Evolutionary conservation across 1,140 invertebrate genomes (phyloP).

Genomic region (Pogonus chalceus): DNA sequence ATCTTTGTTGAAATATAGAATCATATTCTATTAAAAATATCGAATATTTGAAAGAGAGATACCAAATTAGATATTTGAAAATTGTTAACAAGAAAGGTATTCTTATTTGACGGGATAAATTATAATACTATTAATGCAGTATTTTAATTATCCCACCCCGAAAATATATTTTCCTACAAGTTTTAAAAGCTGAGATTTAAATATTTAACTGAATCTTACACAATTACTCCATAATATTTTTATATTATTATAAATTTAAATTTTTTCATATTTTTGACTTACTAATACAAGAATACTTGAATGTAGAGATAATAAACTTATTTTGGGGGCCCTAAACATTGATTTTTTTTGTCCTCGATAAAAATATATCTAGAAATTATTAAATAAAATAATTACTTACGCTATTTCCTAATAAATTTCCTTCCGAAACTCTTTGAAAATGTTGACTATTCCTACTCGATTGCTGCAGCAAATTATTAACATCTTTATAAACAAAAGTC

Average conservation of each 20-base stretch:
- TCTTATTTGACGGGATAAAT: too few relatives aligned
- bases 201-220: too few relatives aligned
- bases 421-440: conserved; percentile 25
- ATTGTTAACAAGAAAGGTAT: too few relatives aligned
- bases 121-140: too few relatives aligned
- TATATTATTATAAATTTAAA: conserved; percentile 8
- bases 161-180: too few relatives aligned
- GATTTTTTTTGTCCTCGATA: conserved; percentile 7
- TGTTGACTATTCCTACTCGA: conserved; percentile 27
- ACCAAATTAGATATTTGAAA: too few relatives aligned
- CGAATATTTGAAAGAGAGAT: too few relatives aligned
- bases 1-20: too few relatives aligned
- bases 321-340: conserved; percentile 19
- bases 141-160: too few relatives aligned
- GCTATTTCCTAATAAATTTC: conserved; percentile 21
- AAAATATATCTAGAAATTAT: not conserved
- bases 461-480: conserved; percentile 23
- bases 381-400: conserved; percentile 18
- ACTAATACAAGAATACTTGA: conserved; percentile 29
- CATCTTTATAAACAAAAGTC: conserved; percentile 28
- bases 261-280: conserved; percentile 16
- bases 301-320: conserved; percentile 26
- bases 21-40: too few relatives aligned
- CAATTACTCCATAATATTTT: conserved; percentile 11
- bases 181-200: too few relatives aligned